A percentile compares a stretch with the other conserved stretches of the same genome.
phyloP scores from a whole-genome alignment of 2,888 invertebrate genomes.

The Lucinisca nassula region DNA sequence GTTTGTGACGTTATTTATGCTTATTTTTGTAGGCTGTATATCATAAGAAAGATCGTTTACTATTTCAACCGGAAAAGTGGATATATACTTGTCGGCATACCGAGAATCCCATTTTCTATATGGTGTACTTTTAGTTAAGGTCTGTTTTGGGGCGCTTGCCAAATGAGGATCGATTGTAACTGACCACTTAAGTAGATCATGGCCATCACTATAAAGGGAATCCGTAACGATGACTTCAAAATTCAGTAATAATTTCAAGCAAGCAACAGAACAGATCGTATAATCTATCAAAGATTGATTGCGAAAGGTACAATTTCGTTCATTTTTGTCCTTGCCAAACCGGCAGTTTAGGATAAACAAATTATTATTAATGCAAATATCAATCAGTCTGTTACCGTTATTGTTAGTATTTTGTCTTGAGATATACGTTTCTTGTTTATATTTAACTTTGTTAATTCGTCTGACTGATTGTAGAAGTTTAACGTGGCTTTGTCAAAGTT shows the following conservation, averaged over 20 bases:
- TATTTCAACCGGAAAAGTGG: not conserved
- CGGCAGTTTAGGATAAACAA: not conserved
- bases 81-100: no score
- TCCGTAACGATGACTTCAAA: no score
- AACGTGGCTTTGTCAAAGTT: not conserved
- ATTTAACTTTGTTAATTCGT: no score
- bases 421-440: not conserved
- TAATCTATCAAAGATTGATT: not conserved
- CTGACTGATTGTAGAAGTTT: no score
- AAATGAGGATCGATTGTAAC: not conserved
- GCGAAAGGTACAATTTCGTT: not conserved
- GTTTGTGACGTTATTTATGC: no score
- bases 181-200: not conserved
- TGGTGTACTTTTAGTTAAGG: no score
- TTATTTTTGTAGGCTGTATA: no score
- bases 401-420: not conserved
- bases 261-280: not conserved
- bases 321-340: not conserved
- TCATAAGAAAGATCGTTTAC: not conserved
- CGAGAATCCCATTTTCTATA: no score
- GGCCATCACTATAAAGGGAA: no score
- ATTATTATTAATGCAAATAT: no score
- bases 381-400: not conserved
- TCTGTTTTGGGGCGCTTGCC: not conserved
- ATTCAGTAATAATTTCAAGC: not conserved